Conservation (phyloP, 2,888 invertebrate genomes). For the Cordilura impudica region DNA sequence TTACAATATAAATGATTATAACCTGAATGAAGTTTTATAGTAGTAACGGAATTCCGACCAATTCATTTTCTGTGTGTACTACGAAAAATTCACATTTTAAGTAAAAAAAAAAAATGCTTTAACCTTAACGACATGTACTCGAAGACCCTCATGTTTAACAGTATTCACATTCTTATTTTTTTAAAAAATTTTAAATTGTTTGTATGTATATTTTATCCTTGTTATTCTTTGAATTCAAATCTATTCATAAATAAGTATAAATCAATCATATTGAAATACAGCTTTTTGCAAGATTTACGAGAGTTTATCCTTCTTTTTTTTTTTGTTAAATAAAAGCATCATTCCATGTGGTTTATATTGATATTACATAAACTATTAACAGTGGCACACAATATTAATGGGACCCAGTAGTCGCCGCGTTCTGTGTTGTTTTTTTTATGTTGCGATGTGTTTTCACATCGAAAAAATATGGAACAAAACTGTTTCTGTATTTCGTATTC, state of each 20-base stretch:
- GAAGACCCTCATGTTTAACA: not conserved
- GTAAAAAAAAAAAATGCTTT: no score
- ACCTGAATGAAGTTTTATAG: no score
- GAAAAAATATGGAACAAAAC: no score
- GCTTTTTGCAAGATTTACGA: conserved; percentile 7
- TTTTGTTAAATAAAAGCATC: not conserved
- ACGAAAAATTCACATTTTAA: no score
- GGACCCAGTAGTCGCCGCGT: no score
- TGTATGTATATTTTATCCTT: not conserved
- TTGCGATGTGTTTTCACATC: no score
- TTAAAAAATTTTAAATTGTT: no score
- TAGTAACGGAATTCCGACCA: no score
- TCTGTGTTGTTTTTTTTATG: no score
- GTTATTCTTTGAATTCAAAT: not conserved
- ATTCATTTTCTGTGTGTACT: no score
- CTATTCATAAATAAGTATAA: conserved; percentile 18
- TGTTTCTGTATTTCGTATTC: no score
- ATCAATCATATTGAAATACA: conserved; percentile 33
- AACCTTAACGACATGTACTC: not conserved
- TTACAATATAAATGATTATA: no score
- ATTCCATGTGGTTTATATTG: not conserved
- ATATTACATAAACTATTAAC: not conserved
- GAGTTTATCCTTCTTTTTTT: conserved; percentile 14
- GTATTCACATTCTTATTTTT: not conserved
- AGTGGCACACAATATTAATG: not conserved